Evolutionary conservation across 2,113 vertebrate genomes (phyloP).

Genomic region (Pituophis catenifer): DNA sequence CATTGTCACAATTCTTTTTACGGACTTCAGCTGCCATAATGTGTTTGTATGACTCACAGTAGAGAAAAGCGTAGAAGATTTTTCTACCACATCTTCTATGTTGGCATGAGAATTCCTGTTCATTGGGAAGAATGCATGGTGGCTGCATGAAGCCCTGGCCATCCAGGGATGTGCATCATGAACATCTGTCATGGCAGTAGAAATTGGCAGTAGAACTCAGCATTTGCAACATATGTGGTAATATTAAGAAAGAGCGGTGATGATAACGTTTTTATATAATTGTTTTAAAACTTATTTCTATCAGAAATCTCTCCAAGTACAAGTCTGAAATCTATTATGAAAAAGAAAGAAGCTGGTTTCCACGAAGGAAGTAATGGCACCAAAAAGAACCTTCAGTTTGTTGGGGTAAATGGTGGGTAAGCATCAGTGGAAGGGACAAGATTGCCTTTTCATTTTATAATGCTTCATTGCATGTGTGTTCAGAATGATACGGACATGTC

Average conservation of each 20-base stretch:
- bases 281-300: slow-evolving; percentile 60
- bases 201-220: neutral
- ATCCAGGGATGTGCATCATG: neutral
- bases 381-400: slow-evolving; percentile 99
- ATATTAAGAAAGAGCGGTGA: slow-evolving; percentile 20
- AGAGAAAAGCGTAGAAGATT: neutral
- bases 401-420: slow-evolving; percentile 99
- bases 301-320: slow-evolving; percentile 75
- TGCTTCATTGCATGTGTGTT: neutral
- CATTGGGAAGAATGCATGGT: too few relatives aligned
- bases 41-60: neutral
- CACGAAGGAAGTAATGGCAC: slow-evolving; percentile 84
- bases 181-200: neutral
- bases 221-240: neutral
- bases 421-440: slow-evolving; percentile 70
- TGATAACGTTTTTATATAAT: slow-evolving; percentile 51
- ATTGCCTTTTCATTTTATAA: slow-evolving; percentile 34
- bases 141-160: neutral
- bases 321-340: slow-evolving; percentile 99
- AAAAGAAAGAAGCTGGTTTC: slow-evolving; percentile 90
- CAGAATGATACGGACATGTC: slow-evolving; percentile 34
- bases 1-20: neutral
- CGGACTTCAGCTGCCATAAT: neutral
- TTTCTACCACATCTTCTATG: neutral
- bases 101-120: neutral